Evolutionary conservation across 2,888 invertebrate genomes (phyloP), one percentile per base, ranked within the genome.

Genomic region (Polymixis lichenea): DNA sequence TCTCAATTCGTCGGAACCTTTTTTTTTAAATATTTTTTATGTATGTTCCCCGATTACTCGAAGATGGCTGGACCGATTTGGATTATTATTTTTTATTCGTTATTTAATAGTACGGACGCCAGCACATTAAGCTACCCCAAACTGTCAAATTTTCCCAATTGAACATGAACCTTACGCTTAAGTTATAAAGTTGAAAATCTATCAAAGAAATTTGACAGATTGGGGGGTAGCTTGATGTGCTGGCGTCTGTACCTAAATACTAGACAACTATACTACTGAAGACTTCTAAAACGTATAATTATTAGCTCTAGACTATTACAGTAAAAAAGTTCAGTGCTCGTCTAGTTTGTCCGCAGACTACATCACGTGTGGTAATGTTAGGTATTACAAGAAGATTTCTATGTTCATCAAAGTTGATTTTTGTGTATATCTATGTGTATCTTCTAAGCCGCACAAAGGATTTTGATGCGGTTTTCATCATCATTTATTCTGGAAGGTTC

Each of bases 251-350:
- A 17, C 38, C 38, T 38, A 38, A 32, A 32, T 62, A n/a, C 51
- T 53, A 7, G 13, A n/a, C 11, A 19, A 25, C 53, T 55, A n/a
- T 53, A 9, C 9, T 22, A 22, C 19, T 55, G n/a, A 55, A 55
- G n/a, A 11, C 55, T 68, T 25, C 13, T 62, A 49, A 28, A 19
- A 64, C n/a, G n/a, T 79, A 51, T 58, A 22, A 61, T 28, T 53
- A 53, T 32, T 32, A 32, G 19, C 38, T 60, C 8, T 19, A 43
- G 2, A 38, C 1, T 15, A 62, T 28, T 49, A 25, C 25, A n/a
- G 15, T 19, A n/a, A n/a, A 61, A n/a, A 7, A 11, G 17, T 64
- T 25, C 15, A 43, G 28, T 60, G 60, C 0, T 7, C 6, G 11
- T 25, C 11, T 46, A 25, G 17, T 22, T 46, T 60, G 5, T 38